A percentile compares a stretch with the other conserved stretches of the same genome.
Evolutionary conservation across 2,797 vertebrate species (phyloP).

Genomic region (Cygnus olor): DNA sequence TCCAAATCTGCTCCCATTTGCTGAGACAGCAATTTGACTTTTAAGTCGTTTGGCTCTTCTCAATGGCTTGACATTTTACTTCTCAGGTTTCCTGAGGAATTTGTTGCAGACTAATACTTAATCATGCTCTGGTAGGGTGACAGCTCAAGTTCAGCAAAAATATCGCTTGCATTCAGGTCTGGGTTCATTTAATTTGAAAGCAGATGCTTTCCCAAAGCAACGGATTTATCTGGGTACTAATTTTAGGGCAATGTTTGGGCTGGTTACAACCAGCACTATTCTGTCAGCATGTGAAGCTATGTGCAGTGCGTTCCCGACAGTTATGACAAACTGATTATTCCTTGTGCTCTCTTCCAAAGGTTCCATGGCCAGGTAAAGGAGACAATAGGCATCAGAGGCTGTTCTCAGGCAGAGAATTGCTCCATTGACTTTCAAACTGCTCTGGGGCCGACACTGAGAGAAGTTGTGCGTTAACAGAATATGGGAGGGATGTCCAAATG

Average conservation of each 20-base stretch:
- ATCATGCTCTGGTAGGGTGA: not conserved
- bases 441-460: not conserved
- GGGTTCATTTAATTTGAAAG: not conserved
- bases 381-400: not conserved
- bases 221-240: not conserved
- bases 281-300: not conserved
- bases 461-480: not conserved
- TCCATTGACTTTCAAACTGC: not conserved
- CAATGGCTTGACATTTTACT: not conserved
- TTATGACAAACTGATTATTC: not conserved
- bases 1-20: constrained; percentile 32
- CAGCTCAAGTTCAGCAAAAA: constrained; percentile 10
- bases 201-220: not conserved
- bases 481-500: not conserved
- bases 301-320: rapidly evolving
- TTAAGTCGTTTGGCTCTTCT: not conserved
- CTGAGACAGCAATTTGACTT: constrained; percentile 39
- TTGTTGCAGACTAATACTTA: not conserved
- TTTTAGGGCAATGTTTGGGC: not conserved
- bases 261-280: not conserved
- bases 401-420: not conserved
- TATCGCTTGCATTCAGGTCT: not conserved
- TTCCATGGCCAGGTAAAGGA: not conserved
- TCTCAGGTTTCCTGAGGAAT: constrained; percentile 11
- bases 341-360: not conserved